Evolutionary conservation across 2,888 invertebrate genomes (phyloP), one percentile per base, ranked within the genome.

Genomic region (Dicranocentrus wangi): DNA sequence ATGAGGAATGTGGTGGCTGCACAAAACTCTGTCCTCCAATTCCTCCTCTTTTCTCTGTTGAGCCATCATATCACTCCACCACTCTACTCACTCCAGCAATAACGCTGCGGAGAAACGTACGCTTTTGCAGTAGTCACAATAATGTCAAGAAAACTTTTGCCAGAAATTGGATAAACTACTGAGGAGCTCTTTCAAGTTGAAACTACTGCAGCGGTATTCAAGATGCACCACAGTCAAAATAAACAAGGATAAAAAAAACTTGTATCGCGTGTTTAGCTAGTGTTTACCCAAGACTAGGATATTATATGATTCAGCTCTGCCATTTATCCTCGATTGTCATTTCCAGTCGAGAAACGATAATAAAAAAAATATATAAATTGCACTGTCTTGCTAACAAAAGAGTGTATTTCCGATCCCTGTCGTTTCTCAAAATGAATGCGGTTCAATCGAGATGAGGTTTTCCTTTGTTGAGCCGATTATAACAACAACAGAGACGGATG

Each of bases 241-340:
- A 8, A 39, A 8, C 8, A 39, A 39, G 39, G 39, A 39, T 7
- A n/a, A n/a, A n/a, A n/a, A n/a, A n/a, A n/a, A n/a, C n/a, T n/a
- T n/a, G n/a, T n/a, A n/a, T n/a, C n/a, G n/a, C n/a, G n/a, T n/a
- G n/a, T n/a, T n/a, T n/a, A n/a, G n/a, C n/a, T n/a, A n/a, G n/a
- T n/a, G n/a, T n/a, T n/a, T n/a, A n/a, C n/a, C n/a, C n/a, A n/a
- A n/a, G n/a, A n/a, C n/a, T n/a, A n/a, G n/a, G n/a, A n/a, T n/a
- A n/a, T n/a, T n/a, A n/a, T n/a, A n/a, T n/a, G n/a, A n/a, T n/a
- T n/a, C n/a, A n/a, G n/a, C 28, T 32, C 27, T 28, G 10, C 39
- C 39, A 19, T 17, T 63, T 17, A 53, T 39, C 58, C 42, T 25
- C 53, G 43, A 61, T 77, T 77, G 77, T 77, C 51, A 69, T 77